A percentile compares a stretch with the other conserved stretches of the same genome.
Conservation (phyloP, 2,113 vertebrate genomes). For the Rhynchomys soricoides region DNA sequence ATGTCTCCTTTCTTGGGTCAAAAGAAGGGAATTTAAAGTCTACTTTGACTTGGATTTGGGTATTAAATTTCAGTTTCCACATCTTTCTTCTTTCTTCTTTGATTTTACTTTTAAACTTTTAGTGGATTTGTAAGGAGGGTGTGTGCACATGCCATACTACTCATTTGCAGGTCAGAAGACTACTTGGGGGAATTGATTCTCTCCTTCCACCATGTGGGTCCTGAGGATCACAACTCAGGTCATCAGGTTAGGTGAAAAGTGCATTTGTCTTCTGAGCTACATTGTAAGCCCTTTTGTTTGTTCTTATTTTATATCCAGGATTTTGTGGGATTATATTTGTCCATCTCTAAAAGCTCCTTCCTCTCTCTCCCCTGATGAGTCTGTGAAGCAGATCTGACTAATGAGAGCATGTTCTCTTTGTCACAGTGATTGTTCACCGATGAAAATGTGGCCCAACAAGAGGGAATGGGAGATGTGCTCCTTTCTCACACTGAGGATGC, state of each 20-base stretch:
- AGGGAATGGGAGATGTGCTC: neutral
- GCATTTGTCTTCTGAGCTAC: neutral
- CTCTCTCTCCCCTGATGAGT: neutral
- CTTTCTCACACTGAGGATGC: neutral
- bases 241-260: neutral
- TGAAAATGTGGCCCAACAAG: neutral
- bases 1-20: neutral
- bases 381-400: neutral
- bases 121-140: neutral
- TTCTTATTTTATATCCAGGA: neutral
- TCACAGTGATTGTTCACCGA: neutral
- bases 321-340: neutral
- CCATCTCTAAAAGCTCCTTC: neutral
- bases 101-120: neutral
- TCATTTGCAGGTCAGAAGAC: neutral
- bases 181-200: no score
- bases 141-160: no score
- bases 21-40: neutral
- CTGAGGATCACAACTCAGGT: neutral
- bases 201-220: neutral
- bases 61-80: neutral
- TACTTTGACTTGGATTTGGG: constrained; percentile 5
- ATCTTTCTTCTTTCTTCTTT: neutral
- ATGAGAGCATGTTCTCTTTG: neutral
- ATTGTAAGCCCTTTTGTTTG: neutral